Conservation (phyloP, 2,113 vertebrate species). For the Oncorhynchus gorbuscha region DNA sequence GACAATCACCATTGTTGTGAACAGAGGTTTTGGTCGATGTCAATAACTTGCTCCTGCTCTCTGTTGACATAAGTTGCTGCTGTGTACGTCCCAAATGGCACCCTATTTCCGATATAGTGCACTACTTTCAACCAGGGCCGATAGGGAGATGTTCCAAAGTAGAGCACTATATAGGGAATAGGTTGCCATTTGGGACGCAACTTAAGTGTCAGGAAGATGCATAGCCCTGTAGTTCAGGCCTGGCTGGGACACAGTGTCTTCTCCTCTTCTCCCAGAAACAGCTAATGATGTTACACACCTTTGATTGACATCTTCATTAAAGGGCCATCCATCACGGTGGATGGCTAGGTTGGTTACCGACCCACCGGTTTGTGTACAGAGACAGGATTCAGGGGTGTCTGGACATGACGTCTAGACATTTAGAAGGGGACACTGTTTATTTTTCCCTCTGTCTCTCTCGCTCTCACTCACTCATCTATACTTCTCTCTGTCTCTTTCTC, state of each 20-base stretch:
- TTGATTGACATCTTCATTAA: constrained; percentile 45
- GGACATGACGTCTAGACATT: background rate
- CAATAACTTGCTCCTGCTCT: background rate
- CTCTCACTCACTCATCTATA: too few relatives aligned
- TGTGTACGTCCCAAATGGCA: too few relatives aligned
- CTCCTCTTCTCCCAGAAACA: constrained; percentile 4
- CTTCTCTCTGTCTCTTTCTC: too few relatives aligned
- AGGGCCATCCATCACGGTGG: constrained; percentile 27
- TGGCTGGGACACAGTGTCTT: constrained; percentile 3
- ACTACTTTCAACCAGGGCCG: too few relatives aligned
- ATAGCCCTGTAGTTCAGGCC: constrained; percentile 6
- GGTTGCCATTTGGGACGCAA: background rate
- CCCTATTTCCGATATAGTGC: too few relatives aligned
- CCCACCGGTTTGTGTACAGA: background rate
- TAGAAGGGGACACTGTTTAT: background rate
- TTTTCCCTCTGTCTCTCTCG: background rate
- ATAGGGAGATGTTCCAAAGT: too few relatives aligned
- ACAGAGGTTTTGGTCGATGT: background rate
- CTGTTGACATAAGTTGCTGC: background rate
- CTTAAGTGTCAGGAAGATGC: constrained; percentile 27
- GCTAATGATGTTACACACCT: constrained; percentile 25
- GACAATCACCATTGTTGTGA: background rate
- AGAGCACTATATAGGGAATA: too few relatives aligned
- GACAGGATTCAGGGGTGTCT: constrained; percentile 14
- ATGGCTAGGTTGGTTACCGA: background rate